Evolutionary conservation across 1,140 invertebrate species (phyloP).

Genomic region (Lasaia peninsularis): DNA sequence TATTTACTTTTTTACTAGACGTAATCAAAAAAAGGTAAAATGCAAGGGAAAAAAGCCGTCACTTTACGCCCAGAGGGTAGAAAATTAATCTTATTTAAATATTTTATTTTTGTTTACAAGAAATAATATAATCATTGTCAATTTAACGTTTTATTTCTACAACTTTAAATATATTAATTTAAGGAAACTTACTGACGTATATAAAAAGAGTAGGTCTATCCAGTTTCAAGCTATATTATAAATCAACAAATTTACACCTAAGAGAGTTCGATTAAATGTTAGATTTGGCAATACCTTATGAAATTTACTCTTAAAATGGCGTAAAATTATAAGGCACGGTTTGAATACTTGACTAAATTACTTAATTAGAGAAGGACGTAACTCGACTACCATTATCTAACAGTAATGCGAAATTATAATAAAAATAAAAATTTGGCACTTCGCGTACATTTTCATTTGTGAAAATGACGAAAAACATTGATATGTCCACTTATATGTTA

Average conservation of each 20-base stretch:
- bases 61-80: no score
- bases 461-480: slow-evolving; percentile 23
- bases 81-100: no score
- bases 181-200: slow-evolving; percentile 3
- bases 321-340: slow-evolving; percentile 74
- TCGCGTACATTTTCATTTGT: slow-evolving; percentile 22
- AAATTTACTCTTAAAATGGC: slow-evolving; percentile 71
- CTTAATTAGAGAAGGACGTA: slow-evolving; percentile 66
- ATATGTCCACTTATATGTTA: slow-evolving; percentile 47
- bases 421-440: slow-evolving; percentile 30
- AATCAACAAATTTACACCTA: slow-evolving; percentile 26
- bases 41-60: no score
- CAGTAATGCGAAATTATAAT: slow-evolving; percentile 26
- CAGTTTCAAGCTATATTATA: slow-evolving; percentile 19
- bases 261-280: slow-evolving; percentile 41
- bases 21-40: no score
- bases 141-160: not conserved
- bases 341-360: slow-evolving; percentile 63
- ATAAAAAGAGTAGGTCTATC: not conserved
- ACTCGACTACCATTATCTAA: slow-evolving; percentile 52
- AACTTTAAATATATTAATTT: not conserved
- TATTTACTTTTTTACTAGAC: no score
- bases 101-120: no score
- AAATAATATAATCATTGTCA: not conserved
- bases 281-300: slow-evolving; percentile 59